These are phyloP conservation scores for Neodiprion fabricii DNA, from an alignment of 1,140 invertebrate species.

Conservation along the genomic window DNA sequence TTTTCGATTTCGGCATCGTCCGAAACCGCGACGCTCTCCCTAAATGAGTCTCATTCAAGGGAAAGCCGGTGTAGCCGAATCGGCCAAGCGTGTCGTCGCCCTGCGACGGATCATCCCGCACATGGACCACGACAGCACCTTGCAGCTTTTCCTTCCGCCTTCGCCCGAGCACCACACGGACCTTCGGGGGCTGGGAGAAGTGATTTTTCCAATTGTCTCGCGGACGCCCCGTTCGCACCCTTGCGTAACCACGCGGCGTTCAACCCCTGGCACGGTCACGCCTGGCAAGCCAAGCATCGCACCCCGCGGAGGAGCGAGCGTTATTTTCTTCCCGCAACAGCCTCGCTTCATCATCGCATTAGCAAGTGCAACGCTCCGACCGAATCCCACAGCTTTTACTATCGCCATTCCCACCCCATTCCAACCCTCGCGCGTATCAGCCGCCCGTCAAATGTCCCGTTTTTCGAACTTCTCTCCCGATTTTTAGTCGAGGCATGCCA, in stretches of 20 bases:
- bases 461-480: too few species aligned
- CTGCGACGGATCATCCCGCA: conserved; percentile 27
- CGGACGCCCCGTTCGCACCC: conserved; percentile 35
- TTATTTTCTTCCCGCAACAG: not conserved
- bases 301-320: conserved; percentile 33
- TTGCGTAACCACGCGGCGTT: not conserved
- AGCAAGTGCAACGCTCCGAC: not conserved
- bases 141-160: conserved; percentile 25
- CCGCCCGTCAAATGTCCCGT: too few species aligned
- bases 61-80: conserved; percentile 30
- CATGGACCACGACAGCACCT: conserved; percentile 33
- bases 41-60: not conserved
- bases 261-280: conserved; percentile 28
- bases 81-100: conserved; percentile 35
- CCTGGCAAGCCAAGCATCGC: conserved; percentile 56
- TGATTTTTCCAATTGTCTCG: conserved; percentile 61
- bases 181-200: conserved; percentile 48
- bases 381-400: not conserved
- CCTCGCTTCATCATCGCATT: not conserved
- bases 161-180: conserved; percentile 19
- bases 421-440: not conserved
- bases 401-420: not conserved
- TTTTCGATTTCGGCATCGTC: not conserved
- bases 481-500: too few species aligned
- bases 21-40: not conserved